Evolutionary conservation across 2,888 invertebrate genomes (phyloP).

Genomic region (Nemotelus nigrinus): DNA sequence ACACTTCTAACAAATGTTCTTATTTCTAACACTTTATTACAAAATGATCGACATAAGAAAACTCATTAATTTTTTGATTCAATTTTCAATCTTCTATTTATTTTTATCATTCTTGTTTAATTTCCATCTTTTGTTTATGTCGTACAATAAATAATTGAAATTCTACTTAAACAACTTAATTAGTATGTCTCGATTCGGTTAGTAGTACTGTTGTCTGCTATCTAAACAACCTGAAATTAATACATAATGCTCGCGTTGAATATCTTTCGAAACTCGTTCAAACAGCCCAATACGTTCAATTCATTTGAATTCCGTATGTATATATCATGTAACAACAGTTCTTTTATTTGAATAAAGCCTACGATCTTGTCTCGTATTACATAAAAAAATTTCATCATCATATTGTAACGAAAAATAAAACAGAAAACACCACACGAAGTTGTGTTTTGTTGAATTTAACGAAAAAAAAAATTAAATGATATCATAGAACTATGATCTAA

Average conservation of each 20-base stretch:
- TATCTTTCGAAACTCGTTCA: background rate
- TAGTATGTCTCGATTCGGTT: slow-evolving; percentile 12
- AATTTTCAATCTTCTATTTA: background rate
- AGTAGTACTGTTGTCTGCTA: background rate
- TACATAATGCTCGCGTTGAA: background rate
- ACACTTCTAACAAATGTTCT: no score
- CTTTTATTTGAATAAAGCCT: background rate
- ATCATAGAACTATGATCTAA: slow-evolving; percentile 10
- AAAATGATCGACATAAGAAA: no score
- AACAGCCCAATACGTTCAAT: background rate
- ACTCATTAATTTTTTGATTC: no score
- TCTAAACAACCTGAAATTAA: background rate
- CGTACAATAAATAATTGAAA: slow-evolving; percentile 42
- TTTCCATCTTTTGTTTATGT: slow-evolving; percentile 11
- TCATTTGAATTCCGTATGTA: background rate
- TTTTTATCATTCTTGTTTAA: background rate
- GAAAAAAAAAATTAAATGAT: background rate
- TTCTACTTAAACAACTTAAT: slow-evolving; percentile 41
- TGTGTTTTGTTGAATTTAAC: no score
- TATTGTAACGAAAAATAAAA: slow-evolving; percentile 9
- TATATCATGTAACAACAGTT: background rate
- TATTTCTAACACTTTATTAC: no score
- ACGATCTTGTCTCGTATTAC: background rate
- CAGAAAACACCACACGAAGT: background rate
- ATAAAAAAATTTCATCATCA: background rate